A percentile compares a stretch with the other conserved stretches of the same genome.
Conservation (phyloP, 1,140 invertebrate species). For the Venturia canescens region DNA sequence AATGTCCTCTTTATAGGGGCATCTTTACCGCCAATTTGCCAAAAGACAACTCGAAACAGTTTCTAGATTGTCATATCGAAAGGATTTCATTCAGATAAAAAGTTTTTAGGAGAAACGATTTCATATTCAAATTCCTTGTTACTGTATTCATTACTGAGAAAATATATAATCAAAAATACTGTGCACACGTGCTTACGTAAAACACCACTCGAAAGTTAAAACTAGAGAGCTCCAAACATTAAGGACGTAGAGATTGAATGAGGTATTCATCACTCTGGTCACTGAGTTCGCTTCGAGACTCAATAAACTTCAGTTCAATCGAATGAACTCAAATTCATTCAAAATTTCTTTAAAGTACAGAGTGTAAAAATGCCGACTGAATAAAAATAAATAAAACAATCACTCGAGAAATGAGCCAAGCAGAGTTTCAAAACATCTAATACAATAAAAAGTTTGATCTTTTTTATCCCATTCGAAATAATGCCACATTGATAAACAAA, state of each 20-base stretch:
- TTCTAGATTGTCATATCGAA: background rate
- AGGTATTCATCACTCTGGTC: background rate
- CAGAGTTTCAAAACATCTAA: background rate
- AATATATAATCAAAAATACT: background rate
- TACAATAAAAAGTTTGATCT: background rate
- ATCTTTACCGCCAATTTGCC: conserved; percentile 1
- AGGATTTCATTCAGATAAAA: too few relatives aligned
- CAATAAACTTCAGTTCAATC: background rate
- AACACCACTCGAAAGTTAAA: background rate
- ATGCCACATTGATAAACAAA: background rate
- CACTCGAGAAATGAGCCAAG: background rate
- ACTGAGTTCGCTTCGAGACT: background rate
- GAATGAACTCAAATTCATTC: background rate
- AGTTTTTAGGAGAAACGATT: background rate
- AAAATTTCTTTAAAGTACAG: background rate
- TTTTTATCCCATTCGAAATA: too few relatives aligned
- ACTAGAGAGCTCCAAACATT: background rate
- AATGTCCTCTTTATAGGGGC: background rate
- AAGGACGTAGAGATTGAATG: background rate
- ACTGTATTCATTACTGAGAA: background rate
- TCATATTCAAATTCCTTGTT: too few relatives aligned
- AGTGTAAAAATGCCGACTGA: background rate
- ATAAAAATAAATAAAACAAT: background rate
- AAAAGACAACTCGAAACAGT: background rate
- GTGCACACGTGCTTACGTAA: background rate